These are phyloP conservation scores for Darevskia mixta DNA, from an alignment of 2,797 vertebrate genomes.

Conservation along the genomic window DNA sequence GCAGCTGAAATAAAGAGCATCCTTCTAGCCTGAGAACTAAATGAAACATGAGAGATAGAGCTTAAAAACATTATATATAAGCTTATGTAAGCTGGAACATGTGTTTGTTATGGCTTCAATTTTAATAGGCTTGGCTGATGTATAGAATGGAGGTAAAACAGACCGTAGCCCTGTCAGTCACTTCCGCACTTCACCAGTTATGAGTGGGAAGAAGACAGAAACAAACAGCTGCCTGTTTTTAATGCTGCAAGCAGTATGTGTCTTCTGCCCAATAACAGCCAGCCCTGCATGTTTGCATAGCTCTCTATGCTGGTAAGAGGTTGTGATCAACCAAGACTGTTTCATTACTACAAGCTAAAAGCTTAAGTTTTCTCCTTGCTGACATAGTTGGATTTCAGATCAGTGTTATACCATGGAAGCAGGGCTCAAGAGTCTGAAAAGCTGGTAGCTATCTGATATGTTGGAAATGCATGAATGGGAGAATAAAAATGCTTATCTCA, in stretches of 20 bases:
- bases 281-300: conserved; percentile 12
- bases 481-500: neutral
- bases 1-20: conserved; percentile 4
- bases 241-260: neutral
- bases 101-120: neutral
- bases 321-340: conserved; percentile 24
- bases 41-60: neutral
- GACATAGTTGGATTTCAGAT: neutral
- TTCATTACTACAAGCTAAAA: neutral
- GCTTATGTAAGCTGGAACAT: neutral
- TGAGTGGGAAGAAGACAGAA: accelerated
- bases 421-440: neutral
- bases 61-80: neutral
- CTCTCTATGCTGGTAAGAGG: neutral
- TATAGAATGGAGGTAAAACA: neutral
- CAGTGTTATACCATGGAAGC: neutral
- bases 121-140: no score
- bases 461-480: neutral
- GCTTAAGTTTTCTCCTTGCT: conserved; percentile 18
- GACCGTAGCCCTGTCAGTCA: neutral
- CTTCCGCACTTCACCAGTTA: neutral
- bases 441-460: neutral
- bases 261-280: neutral
- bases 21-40: neutral
- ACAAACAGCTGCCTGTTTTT: conserved; percentile 21